phyloP scores from a whole-genome alignment of 2,113 vertebrate species.

The Puffinus mauretanicus region DNA sequence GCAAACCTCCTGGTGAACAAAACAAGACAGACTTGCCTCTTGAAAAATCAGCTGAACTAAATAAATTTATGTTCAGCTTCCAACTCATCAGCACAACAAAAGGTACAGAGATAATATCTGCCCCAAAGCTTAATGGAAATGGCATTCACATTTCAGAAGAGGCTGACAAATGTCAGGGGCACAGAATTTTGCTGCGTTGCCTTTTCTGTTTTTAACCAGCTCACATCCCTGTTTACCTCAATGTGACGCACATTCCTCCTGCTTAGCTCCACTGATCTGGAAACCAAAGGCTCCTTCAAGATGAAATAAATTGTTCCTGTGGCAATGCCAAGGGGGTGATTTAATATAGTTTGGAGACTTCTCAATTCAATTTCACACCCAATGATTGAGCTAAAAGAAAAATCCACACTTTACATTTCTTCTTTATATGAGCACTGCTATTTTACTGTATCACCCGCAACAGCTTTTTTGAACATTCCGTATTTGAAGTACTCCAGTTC shows the following conservation, averaged over 20 bases:
- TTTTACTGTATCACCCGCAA: not conserved
- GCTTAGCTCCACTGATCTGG: conserved; percentile 55
- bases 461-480: not conserved
- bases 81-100: not conserved
- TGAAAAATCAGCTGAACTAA: not conserved
- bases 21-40: not conserved
- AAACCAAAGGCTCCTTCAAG: conserved; percentile 66
- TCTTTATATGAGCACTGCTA: not conserved
- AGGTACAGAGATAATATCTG: conserved; percentile 14
- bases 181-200: not conserved
- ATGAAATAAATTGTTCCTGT: conserved; percentile 59
- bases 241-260: conserved; percentile 27
- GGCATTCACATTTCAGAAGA: not conserved
- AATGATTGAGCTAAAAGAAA: conserved; percentile 42
- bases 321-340: conserved; percentile 42
- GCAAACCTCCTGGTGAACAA: not conserved
- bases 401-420: conserved; percentile 28
- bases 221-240: conserved; percentile 51
- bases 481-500: not conserved
- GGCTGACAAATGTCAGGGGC: conserved; percentile 29
- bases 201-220: conserved; percentile 45
- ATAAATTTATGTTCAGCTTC: not conserved
- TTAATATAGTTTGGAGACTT: conserved; percentile 58
- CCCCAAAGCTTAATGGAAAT: conserved; percentile 32
- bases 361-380: conserved; percentile 66